A percentile compares a stretch with the other conserved stretches of the same genome.
These are phyloP conservation scores for Cheilosia scutellata DNA, from an alignment of 2,888 invertebrate genomes.

Conservation along the genomic window DNA sequence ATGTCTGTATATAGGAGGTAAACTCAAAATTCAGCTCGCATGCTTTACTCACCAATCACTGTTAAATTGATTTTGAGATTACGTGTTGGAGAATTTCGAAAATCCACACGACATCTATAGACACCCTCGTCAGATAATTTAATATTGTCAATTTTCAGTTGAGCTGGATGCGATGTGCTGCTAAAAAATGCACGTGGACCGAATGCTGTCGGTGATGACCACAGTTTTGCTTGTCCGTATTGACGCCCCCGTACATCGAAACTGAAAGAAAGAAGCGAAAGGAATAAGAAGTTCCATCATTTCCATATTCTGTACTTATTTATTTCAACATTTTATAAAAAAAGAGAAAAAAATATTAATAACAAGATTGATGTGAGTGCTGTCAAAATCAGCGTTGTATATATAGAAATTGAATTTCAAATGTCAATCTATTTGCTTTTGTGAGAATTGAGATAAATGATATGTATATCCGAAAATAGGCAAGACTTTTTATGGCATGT, in stretches of 20 bases:
- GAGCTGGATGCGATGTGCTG: slow-evolving; percentile 91
- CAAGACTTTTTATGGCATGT: too few species aligned
- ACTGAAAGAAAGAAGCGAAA: slow-evolving; percentile 83
- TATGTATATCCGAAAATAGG: background rate
- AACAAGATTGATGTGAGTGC: background rate
- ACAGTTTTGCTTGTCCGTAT: slow-evolving; percentile 90
- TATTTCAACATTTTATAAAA: background rate
- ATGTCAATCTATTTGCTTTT: background rate
- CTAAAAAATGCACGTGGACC: slow-evolving; percentile 94
- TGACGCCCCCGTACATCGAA: slow-evolving; percentile 91
- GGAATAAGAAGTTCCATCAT: too few species aligned
- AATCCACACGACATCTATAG: slow-evolving; percentile 90
- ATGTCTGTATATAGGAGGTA: background rate
- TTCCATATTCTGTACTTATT: background rate
- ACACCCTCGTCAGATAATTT: slow-evolving; percentile 88
- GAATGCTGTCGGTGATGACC: slow-evolving; percentile 91
- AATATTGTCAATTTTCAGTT: slow-evolving; percentile 88
- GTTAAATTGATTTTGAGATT: slow-evolving; percentile 91
- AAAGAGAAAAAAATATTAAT: background rate
- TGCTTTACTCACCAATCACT: slow-evolving; percentile 87
- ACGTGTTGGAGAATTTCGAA: slow-evolving; percentile 89
- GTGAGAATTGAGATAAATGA: background rate
- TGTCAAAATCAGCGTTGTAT: slow-evolving; percentile 26
- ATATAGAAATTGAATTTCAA: slow-evolving; percentile 13
- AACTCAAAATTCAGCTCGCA: slow-evolving; percentile 33